These are phyloP conservation scores for Caenorhabditis remanei DNA, from an alignment of 1,140 invertebrate genomes.

Conservation along the genomic window DNA sequence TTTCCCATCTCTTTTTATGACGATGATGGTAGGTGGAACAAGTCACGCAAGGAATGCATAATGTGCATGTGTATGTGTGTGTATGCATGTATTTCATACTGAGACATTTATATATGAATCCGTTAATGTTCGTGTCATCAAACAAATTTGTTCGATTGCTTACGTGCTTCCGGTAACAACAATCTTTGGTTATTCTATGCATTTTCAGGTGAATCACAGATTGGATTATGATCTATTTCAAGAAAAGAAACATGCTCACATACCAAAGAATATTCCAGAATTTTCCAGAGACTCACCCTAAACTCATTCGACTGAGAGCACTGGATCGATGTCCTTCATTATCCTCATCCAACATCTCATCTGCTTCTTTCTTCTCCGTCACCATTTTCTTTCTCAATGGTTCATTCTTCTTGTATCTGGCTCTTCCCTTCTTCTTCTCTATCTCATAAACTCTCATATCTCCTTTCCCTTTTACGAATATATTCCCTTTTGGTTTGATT, in stretches of 20 bases:
- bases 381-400: slow-evolving; percentile 49
- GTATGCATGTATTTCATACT: neutral
- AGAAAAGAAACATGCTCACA: neutral
- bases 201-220: slow-evolving; percentile 5
- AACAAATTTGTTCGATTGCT: slow-evolving; percentile 14
- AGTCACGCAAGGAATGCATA: slow-evolving; percentile 56
- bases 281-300: slow-evolving; percentile 27
- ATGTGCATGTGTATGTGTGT: neutral
- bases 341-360: slow-evolving; percentile 51
- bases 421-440: slow-evolving; percentile 55
- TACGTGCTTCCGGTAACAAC: slow-evolving; percentile 47
- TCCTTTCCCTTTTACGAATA: slow-evolving; percentile 60
- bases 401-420: slow-evolving; percentile 50
- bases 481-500: slow-evolving; percentile 48
- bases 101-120: slow-evolving; percentile 49
- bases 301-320: slow-evolving; percentile 62
- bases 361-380: slow-evolving; percentile 47
- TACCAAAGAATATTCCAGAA: neutral
- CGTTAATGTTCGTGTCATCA: slow-evolving; percentile 51
- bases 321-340: slow-evolving; percentile 54
- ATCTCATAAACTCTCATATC: slow-evolving; percentile 63
- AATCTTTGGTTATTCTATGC: neutral
- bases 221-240: neutral
- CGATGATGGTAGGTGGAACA: neutral
- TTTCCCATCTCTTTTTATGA: slow-evolving; percentile 7